Evolutionary conservation across 2,113 vertebrate genomes (phyloP).

Genomic region (Notothenia coriiceps): DNA sequence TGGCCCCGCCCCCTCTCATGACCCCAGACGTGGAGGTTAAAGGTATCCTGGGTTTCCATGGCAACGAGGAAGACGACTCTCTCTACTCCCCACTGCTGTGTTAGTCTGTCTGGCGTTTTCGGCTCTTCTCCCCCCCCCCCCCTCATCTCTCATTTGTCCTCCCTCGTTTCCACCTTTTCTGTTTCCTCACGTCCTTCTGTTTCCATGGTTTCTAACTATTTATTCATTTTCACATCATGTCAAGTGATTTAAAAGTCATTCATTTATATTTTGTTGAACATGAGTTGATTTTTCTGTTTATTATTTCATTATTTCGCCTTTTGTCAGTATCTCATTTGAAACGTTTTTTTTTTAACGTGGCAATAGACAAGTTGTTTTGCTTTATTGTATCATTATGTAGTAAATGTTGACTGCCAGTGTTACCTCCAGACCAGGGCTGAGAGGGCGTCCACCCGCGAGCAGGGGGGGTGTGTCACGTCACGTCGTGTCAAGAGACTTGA

Average conservation of each 20-base stretch:
- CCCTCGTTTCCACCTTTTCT: constrained; percentile 56
- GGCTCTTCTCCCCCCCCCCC: constrained; percentile 70
- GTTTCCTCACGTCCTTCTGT: constrained; percentile 54
- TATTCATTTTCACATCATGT: constrained; percentile 34
- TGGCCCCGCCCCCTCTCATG: constrained; percentile 95
- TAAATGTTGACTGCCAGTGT: too few relatives aligned
- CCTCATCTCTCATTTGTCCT: constrained; percentile 40
- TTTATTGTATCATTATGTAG: too few relatives aligned
- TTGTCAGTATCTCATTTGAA: not conserved
- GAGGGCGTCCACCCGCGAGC: too few relatives aligned
- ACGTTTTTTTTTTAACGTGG: not conserved
- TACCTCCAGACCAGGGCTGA: too few relatives aligned
- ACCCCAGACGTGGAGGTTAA: constrained; percentile 99
- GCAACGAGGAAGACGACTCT: constrained; percentile 99
- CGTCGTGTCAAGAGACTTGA: too few relatives aligned
- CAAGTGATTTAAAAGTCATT: constrained; percentile 16
- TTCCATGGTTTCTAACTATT: constrained; percentile 41
- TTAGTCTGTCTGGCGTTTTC: constrained; percentile 96
- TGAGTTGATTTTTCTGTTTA: not conserved
- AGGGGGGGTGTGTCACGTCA: too few relatives aligned
- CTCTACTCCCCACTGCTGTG: constrained; percentile 99
- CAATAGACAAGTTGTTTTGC: too few relatives aligned
- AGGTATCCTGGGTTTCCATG: constrained; percentile 99
- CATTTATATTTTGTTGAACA: not conserved
- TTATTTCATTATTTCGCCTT: constrained; percentile 6